phyloP scores from a whole-genome alignment of 2,888 invertebrate species.

The Phyto melanocephala region DNA sequence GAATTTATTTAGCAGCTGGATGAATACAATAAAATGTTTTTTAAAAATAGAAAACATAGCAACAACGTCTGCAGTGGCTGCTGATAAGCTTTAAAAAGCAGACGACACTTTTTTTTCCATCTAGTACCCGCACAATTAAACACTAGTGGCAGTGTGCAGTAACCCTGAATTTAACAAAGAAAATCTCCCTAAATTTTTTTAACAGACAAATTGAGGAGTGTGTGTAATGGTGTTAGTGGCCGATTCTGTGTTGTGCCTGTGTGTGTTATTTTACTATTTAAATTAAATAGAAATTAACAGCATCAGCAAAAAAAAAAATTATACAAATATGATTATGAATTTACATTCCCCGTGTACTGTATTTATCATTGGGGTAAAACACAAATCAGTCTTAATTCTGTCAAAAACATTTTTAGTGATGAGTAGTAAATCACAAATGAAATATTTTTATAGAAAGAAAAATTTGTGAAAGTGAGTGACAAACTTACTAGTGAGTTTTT shows the following conservation, averaged over 20 bases:
- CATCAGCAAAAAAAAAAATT: not conserved
- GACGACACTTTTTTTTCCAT: not conserved
- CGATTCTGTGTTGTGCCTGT: too few relatives aligned
- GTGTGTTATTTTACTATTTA: not conserved
- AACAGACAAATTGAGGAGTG: not conserved
- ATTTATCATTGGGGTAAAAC: not conserved
- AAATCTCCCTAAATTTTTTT: not conserved
- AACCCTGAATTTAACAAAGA: slow-evolving; percentile 24
- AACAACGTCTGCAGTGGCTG: not conserved
- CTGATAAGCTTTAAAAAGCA: slow-evolving; percentile 9
- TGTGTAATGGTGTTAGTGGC: not conserved
- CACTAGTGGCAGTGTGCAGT: not conserved
- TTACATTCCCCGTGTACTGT: not conserved
- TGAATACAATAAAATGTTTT: not conserved
- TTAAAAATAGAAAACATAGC: not conserved
- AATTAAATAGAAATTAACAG: not conserved
- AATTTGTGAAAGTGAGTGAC: too few relatives aligned
- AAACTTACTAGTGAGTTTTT: too few relatives aligned
- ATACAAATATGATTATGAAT: not conserved
- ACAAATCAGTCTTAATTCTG: not conserved
- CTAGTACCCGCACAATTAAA: slow-evolving; percentile 3
- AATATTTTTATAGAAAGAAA: not conserved
- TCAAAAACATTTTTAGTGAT: not conserved
- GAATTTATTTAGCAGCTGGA: not conserved
- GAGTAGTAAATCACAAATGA: not conserved